Evolutionary conservation across 2,888 invertebrate species (phyloP).

Genomic region (Nebria salina): DNA sequence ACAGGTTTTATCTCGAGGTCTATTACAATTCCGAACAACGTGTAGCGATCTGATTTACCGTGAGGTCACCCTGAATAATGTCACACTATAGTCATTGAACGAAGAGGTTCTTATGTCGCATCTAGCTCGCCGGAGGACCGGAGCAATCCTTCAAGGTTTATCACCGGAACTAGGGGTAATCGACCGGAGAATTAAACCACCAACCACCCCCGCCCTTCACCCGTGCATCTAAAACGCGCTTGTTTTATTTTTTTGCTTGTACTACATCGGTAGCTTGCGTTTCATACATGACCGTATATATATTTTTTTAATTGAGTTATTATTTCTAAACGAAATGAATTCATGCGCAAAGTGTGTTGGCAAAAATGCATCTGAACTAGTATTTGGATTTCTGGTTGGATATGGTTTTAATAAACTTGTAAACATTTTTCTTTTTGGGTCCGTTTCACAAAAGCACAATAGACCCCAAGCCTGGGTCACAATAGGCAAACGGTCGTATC

Average conservation of each 20-base stretch:
- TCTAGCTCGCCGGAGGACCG: neutral
- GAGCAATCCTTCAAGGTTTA: conserved; percentile 1
- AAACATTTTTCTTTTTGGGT: neutral
- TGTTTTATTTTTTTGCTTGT: neutral
- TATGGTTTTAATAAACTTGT: too few species aligned
- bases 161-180: neutral
- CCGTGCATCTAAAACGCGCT: neutral
- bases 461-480: neutral
- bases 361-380: too few species aligned
- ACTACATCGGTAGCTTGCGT: too few species aligned
- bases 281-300: too few species aligned
- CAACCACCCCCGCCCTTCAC: neutral
- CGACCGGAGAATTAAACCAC: conserved; percentile 1
- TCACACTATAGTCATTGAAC: conserved; percentile 1
- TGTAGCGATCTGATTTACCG: neutral
- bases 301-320: too few species aligned
- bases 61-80: neutral
- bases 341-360: too few species aligned
- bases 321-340: too few species aligned
- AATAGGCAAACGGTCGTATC: neutral
- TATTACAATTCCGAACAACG: neutral
- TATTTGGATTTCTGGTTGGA: too few species aligned
- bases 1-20: neutral
- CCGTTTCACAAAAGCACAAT: neutral
- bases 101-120: neutral